Evolutionary conservation across 2,888 invertebrate genomes (phyloP), one percentile per base, ranked within the genome.

Genomic region (Alviniconcha strummeri): DNA sequence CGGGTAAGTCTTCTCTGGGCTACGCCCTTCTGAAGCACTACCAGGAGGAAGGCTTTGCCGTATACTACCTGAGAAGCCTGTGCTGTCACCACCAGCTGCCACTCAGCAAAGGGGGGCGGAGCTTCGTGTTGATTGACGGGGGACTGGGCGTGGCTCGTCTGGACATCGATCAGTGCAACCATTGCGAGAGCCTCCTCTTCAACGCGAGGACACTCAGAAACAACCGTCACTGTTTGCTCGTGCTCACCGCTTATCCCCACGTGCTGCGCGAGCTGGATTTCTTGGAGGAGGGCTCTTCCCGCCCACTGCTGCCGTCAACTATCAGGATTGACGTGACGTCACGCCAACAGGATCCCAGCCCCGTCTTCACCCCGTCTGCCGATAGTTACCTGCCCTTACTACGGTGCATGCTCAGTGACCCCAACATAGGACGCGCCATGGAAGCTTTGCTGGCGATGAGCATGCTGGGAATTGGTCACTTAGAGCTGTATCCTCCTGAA

Each of bases 191-290:
- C n/a, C 9, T 64, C 15, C 64, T 64, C 11, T 9, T 13, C 64
- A 64, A 9, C 9, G 4, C 15, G 9, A 9, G 9, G 64, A 15
- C 9, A 15, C 69, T 69, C 6, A n/a, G 9, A 11, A 69, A n/a
- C 15, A 69, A 69, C n/a, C 9, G 17, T 11, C 69, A 55, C n/a
- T 55, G 56, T 56, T 56, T 56, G 56, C 56, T 81, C 9, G 72
- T 81, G 71, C n/a, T 81, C 72, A 81, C 81, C 8, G 15, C 5
- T 8, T 57, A 72, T 55, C 81, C 81, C 5, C 81, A 81, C 60
- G 13, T 81, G 56, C 57, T 81, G 72, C 19, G 17, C n/a, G 57
- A 81, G 19, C 8, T 81, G 13, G 54, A 7, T 67, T n/a, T 36
- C 17, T 57, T 81, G 81, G 81, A 81, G 56, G 52, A 19, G 5